Base-by-base conservation (phyloP, 2,113 vertebrate species). In the Siniperca chuatsi region DNA sequence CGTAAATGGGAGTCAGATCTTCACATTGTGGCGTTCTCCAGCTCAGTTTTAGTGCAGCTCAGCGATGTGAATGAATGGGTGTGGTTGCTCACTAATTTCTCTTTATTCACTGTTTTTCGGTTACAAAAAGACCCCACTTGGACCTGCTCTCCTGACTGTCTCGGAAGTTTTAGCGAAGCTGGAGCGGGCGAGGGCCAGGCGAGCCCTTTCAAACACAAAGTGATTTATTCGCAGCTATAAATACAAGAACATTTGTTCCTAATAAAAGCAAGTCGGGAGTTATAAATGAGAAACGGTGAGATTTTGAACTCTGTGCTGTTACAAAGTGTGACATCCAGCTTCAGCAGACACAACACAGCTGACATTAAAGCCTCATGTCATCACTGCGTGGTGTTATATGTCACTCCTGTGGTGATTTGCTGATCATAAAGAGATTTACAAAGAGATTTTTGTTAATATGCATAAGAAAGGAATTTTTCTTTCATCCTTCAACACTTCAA, bases 241-340 rank as follows among this genome's bases (percentile, higher is more conserved):
- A 67, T 58, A 67, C 73, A 29, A 58, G 52, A 81, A 69, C 67
- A 78, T 88, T 88, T 88, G 82, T 62, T 88, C 73, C 73, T 68
- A 48, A 87, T 87, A 61, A 87, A 48, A 64, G 78, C 35, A 4
- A 9, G 65, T 57, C 46, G 12, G 54, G 35, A 7, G 70, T 60
- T 75, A 52, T 3, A 18, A 70, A 21, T 7, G 65, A 15, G 42
- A 69, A 65, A 25, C 64, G 15, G 46, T 40, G 84, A 74, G 25
- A 33, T 33, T 29, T 6, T 18, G 74, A 78, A 54, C 35, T 66
- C 20, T 37, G 58, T 11, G 73, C 29, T 58, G 69, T 58, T 52
- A 54, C 35, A 48, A 33, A 55, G 44, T 46, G 60, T 71, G 72
- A 81, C 83, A 21, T 50, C 76, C 37, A 64, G 65, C 74, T 52